A percentile compares a stretch with the other conserved stretches of the same genome.
Evolutionary conservation across 1,140 invertebrate genomes (phyloP).

Genomic region (Aphelinus atriplicis): DNA sequence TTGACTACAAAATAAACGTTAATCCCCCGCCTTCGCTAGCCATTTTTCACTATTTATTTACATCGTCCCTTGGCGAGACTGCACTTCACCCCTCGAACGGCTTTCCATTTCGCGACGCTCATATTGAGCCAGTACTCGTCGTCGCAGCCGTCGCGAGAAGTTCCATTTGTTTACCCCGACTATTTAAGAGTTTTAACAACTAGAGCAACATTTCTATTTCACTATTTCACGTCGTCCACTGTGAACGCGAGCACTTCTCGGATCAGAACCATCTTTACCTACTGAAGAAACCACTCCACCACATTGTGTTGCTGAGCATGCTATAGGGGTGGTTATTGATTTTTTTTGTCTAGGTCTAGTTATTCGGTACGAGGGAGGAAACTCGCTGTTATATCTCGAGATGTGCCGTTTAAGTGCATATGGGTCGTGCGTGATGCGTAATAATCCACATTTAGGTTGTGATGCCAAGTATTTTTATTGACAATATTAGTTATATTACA

Average conservation of each 20-base stretch:
- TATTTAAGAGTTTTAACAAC: slow-evolving; percentile 7
- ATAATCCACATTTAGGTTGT: background rate
- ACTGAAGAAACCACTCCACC: slow-evolving; percentile 23
- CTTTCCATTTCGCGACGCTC: background rate
- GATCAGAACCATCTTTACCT: slow-evolving; percentile 35
- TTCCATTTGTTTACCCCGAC: background rate
- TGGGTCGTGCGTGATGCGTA: background rate
- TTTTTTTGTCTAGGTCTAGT: slow-evolving; percentile 30
- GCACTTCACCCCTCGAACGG: background rate
- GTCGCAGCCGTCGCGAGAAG: background rate
- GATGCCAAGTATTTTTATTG: slow-evolving; percentile 19
- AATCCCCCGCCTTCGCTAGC: slow-evolving; percentile 22
- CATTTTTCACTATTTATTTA: slow-evolving; percentile 34
- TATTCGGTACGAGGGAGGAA: slow-evolving; percentile 3
- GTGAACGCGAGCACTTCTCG: background rate
- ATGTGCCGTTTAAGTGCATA: background rate
- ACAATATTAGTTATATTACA: slow-evolving; percentile 19
- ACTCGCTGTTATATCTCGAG: background rate
- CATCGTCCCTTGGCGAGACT: slow-evolving; percentile 18
- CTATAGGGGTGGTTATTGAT: slow-evolving; percentile 45
- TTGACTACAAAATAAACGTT: slow-evolving; percentile 24
- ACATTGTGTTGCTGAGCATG: slow-evolving; percentile 31
- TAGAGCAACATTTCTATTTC: slow-evolving; percentile 22
- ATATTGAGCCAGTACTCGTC: slow-evolving; percentile 7
- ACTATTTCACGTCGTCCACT: background rate